A percentile compares a stretch with the other conserved stretches of the same genome.
phyloP scores from a whole-genome alignment of 1,140 invertebrate genomes.

The Eueides isabella region DNA sequence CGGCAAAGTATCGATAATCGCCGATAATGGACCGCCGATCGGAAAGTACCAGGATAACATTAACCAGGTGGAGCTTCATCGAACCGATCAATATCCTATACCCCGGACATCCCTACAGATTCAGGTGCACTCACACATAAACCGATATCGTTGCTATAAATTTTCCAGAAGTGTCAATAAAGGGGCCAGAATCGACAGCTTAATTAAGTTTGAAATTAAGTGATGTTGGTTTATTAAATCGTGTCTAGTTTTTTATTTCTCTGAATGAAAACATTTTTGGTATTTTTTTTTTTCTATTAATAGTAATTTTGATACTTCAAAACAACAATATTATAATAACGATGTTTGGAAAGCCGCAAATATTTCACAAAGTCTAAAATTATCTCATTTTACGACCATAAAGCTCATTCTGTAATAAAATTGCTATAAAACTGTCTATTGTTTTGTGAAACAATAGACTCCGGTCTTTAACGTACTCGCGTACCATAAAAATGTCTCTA shows the following conservation, averaged over 20 bases:
- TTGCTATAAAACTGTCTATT: conserved; percentile 20
- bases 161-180: conserved; percentile 27
- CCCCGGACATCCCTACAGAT: conserved; percentile 54
- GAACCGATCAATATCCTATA: conserved; percentile 77
- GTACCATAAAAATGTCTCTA: conserved; percentile 2
- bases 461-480: background rate
- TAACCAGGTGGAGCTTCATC: conserved; percentile 57
- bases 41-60: conserved; percentile 72
- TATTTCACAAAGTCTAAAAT: background rate
- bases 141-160: conserved; percentile 22
- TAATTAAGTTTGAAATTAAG: conserved; percentile 12
- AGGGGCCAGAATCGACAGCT: background rate
- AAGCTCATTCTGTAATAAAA: conserved; percentile 8
- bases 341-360: background rate
- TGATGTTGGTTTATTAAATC: background rate
- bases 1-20: conserved; percentile 50
- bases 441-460: conserved; percentile 3
- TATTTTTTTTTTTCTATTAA: background rate
- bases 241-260: background rate
- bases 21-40: conserved; percentile 72
- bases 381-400: conserved; percentile 10
- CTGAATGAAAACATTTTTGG: no score
- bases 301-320: background rate
- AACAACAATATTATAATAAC: background rate
- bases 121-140: conserved; percentile 53